A percentile compares a stretch with the other conserved stretches of the same genome.
Evolutionary conservation across 1,140 invertebrate genomes (phyloP).

Genomic region (Dreissena rostriformis): DNA sequence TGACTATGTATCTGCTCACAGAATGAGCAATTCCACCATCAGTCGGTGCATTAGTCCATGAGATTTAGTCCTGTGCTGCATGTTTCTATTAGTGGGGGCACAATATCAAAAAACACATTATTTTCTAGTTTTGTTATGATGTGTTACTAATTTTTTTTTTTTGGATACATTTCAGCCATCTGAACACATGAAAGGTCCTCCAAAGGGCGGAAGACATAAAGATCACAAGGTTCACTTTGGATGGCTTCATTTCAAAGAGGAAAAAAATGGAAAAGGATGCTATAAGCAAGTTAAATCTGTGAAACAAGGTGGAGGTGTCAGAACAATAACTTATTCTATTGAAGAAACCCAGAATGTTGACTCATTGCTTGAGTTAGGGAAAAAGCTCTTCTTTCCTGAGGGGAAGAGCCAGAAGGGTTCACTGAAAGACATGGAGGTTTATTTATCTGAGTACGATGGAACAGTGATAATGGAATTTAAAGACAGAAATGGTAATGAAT

Average conservation of each 20-base stretch:
- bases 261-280: slow-evolving; percentile 9
- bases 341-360: slow-evolving; percentile 14
- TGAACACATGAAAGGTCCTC: slow-evolving; percentile 14
- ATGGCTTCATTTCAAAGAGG: slow-evolving; percentile 2
- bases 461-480: slow-evolving; percentile 8
- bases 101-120: no score
- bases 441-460: slow-evolving; percentile 17
- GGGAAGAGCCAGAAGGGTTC: slow-evolving; percentile 17
- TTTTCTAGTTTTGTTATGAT: no score
- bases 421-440: slow-evolving; percentile 16
- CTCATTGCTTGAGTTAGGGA: slow-evolving; percentile 11
- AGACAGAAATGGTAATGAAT: slow-evolving; percentile 22
- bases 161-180: not conserved
- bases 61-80: no score
- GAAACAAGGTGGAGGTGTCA: slow-evolving; percentile 10
- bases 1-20: no score
- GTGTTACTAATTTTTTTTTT: no score
- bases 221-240: slow-evolving; percentile 2
- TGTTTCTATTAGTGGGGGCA: no score
- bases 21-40: no score
- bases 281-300: slow-evolving; percentile 14
- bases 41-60: no score
- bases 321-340: slow-evolving; percentile 13
- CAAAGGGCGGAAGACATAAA: slow-evolving; percentile 14
- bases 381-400: slow-evolving; percentile 7